These are phyloP conservation scores for Pygathrix nemaeus DNA, from an alignment of 2,113 vertebrate genomes.

Conservation along the genomic window DNA sequence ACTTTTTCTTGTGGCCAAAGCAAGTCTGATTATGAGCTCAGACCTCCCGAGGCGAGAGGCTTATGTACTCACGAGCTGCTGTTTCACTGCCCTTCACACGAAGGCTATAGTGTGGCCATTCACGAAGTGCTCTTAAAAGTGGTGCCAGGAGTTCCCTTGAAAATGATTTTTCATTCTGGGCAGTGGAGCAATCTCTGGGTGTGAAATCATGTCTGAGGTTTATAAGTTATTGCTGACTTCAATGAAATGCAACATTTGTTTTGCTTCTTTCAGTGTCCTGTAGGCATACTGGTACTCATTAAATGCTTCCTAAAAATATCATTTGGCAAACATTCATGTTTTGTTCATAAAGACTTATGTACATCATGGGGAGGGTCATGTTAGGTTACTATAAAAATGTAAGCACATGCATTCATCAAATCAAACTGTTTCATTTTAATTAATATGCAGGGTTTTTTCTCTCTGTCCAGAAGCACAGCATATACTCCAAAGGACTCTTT, in stretches of 20 bases:
- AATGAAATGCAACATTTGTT: conserved; percentile 18
- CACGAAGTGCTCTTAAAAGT: not conserved
- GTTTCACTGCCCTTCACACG: not conserved
- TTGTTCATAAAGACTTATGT: conserved; percentile 5
- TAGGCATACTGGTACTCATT: not conserved
- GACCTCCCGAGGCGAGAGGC: conserved; percentile 42
- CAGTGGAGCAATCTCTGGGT: conserved; percentile 40
- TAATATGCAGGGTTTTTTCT: not conserved
- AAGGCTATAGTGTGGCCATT: not conserved
- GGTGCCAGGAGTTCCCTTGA: conserved; percentile 48
- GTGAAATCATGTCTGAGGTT: conserved; percentile 57
- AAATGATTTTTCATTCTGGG: conserved; percentile 60
- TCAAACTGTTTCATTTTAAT: not conserved
- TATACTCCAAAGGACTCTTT: not conserved
- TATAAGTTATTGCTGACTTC: conserved; percentile 55
- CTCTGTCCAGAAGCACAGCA: not conserved
- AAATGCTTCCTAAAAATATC: conserved; percentile 56
- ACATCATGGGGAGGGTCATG: not conserved
- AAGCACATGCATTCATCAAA: not conserved
- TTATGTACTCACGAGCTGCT: conserved; percentile 44
- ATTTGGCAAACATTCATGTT: conserved; percentile 14
- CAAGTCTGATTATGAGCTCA: conserved; percentile 12
- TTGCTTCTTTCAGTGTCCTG: not conserved
- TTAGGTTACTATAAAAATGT: not conserved
- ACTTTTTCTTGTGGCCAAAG: conserved; percentile 32